Evolutionary conservation across 2,888 invertebrate genomes (phyloP).

Genomic region (Drosophila subsilvestris): DNA sequence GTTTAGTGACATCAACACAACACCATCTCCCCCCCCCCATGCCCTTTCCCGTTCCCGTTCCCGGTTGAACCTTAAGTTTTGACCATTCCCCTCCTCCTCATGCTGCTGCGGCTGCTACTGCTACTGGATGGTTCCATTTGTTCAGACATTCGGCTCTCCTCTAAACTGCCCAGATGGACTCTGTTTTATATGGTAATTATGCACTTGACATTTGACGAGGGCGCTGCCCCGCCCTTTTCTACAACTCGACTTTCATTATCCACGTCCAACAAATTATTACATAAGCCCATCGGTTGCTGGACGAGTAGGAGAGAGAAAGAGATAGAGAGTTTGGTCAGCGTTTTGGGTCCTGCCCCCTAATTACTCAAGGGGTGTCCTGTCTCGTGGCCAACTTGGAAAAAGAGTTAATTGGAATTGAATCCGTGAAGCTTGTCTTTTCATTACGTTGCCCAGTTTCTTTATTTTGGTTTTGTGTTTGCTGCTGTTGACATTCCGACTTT

Average conservation of each 20-base stretch:
- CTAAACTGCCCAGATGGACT: slow-evolving; percentile 31
- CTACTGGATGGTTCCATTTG: slow-evolving; percentile 32
- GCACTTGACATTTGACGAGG: slow-evolving; percentile 78
- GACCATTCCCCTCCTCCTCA: slow-evolving; percentile 24
- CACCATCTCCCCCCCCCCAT: neutral
- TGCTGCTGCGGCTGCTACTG: slow-evolving; percentile 4
- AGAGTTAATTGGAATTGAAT: neutral
- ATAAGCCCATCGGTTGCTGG: slow-evolving; percentile 10
- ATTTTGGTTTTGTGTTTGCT: neutral
- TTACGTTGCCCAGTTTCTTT: too few relatives aligned
- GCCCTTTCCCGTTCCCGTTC: slow-evolving; percentile 29
- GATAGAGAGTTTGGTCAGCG: too few relatives aligned
- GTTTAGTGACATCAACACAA: slow-evolving; percentile 40
- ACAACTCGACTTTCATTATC: slow-evolving; percentile 30
- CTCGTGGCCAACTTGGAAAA: neutral
- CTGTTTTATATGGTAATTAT: slow-evolving; percentile 67
- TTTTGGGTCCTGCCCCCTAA: neutral
- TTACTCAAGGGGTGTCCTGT: neutral
- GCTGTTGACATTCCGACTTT: neutral
- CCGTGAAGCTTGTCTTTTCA: neutral
- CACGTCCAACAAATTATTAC: slow-evolving; percentile 51
- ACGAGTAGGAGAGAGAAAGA: neutral
- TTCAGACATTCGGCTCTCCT: slow-evolving; percentile 43
- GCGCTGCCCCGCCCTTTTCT: slow-evolving; percentile 26
- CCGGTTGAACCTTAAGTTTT: neutral